A percentile compares a stretch with the other conserved stretches of the same genome.
These are phyloP conservation scores for Delia radicum DNA, from an alignment of 1,140 invertebrate genomes.

Conservation along the genomic window DNA sequence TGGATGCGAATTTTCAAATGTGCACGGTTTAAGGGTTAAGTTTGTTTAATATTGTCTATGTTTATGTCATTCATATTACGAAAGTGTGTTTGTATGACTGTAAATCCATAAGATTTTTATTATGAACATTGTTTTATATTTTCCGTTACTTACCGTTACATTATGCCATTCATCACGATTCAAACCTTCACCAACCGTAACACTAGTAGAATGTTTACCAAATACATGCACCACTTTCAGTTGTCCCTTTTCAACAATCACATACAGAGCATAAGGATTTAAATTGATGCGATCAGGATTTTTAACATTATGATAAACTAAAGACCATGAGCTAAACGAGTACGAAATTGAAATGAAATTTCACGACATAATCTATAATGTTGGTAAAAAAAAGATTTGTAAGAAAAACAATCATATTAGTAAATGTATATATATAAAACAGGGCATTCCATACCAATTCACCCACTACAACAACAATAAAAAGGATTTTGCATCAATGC, in stretches of 20 bases:
- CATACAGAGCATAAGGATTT: slow-evolving; percentile 81
- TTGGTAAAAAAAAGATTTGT: background rate
- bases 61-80: too few species aligned
- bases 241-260: slow-evolving; percentile 86
- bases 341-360: slow-evolving; percentile 85
- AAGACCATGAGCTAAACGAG: slow-evolving; percentile 80
- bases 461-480: too few species aligned
- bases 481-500: too few species aligned
- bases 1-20: too few species aligned
- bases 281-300: slow-evolving; percentile 73
- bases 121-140: background rate
- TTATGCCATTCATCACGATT: slow-evolving; percentile 89
- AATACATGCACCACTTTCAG: slow-evolving; percentile 88
- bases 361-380: slow-evolving; percentile 72
- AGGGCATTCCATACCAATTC: too few species aligned
- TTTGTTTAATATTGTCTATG: too few species aligned
- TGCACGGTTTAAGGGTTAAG: too few species aligned
- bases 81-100: too few species aligned
- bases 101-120: too few species aligned
- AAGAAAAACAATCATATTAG: background rate
- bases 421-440: too few species aligned
- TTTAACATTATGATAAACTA: slow-evolving; percentile 87
- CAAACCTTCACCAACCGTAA: slow-evolving; percentile 83
- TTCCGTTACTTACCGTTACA: slow-evolving; percentile 63
- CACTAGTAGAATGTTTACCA: slow-evolving; percentile 79